phyloP scores from a whole-genome alignment of 2,888 invertebrate species.

The Mimumesa dahlbomi region DNA sequence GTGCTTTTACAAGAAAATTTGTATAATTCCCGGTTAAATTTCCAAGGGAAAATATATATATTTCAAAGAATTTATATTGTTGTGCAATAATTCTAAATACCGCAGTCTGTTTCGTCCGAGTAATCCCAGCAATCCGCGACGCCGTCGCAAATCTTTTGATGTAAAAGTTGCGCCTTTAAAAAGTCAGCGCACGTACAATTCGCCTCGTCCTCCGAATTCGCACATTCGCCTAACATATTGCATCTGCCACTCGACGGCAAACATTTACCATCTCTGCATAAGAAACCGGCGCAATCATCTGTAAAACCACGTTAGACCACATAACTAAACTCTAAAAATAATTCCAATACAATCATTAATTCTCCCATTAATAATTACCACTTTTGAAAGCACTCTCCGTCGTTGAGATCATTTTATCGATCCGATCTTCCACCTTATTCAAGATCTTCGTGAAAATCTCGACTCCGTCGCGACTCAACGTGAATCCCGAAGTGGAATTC shows the following conservation, averaged over 20 bases:
- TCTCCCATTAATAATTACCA: no score
- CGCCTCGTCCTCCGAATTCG: constrained; percentile 86
- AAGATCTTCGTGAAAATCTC: constrained; percentile 85
- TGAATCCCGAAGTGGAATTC: constrained; percentile 80
- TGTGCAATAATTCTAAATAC: constrained; percentile 77
- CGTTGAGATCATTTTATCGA: constrained; percentile 64
- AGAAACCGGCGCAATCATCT: constrained; percentile 81
- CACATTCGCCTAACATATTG: constrained; percentile 87
- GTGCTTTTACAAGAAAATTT: no score
- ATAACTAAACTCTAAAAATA: background rate
- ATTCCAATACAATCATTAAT: background rate
- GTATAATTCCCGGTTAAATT: no score
- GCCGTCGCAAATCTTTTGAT: constrained; percentile 90
- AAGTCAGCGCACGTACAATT: constrained; percentile 90
- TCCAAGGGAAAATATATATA: no score
- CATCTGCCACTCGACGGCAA: constrained; percentile 85
- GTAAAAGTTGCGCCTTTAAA: constrained; percentile 85
- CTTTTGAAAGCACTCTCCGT: constrained; percentile 69
- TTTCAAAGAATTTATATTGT: background rate
- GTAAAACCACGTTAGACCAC: constrained; percentile 63
- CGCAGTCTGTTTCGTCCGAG: constrained; percentile 89
- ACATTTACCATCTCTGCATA: constrained; percentile 85
- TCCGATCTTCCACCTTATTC: constrained; percentile 81
- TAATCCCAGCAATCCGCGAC: constrained; percentile 90
- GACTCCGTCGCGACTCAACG: constrained; percentile 85